phyloP scores from a whole-genome alignment of 2,797 vertebrate genomes.

The Sus cebifrons region DNA sequence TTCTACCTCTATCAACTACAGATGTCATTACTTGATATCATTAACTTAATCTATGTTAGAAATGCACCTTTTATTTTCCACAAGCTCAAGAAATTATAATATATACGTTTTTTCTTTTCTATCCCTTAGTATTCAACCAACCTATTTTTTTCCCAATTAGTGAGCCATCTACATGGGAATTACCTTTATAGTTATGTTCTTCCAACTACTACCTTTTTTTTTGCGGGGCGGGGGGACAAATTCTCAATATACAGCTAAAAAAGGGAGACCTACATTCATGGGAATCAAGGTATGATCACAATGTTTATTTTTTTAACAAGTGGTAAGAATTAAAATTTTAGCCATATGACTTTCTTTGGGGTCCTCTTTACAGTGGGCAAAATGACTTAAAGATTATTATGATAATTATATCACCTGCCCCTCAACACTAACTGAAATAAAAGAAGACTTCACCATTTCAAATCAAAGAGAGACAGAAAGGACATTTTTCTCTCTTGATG shows the following conservation, averaged over 20 bases:
- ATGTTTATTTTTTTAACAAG: conserved; percentile 14
- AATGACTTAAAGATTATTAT: conserved; percentile 72
- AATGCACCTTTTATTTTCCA: conserved; percentile 42
- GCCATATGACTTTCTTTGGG: conserved; percentile 59
- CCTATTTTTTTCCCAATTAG: conserved; percentile 59
- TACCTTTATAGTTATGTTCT: conserved; percentile 68
- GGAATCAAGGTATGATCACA: conserved; percentile 40
- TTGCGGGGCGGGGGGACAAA: neutral
- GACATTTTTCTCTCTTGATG: conserved; percentile 40
- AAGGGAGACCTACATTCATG: conserved; percentile 5
- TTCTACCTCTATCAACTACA: conserved; percentile 32
- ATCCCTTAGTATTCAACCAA: conserved; percentile 51
- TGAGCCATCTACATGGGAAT: conserved; percentile 49
- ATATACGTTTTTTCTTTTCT: conserved; percentile 60
- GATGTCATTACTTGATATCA: neutral
- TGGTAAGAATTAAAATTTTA: conserved; percentile 68
- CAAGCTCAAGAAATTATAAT: conserved; percentile 42
- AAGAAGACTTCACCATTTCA: conserved; percentile 55
- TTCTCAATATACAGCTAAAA: neutral
- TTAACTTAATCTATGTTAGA: conserved; percentile 61
- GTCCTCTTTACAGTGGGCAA: conserved; percentile 44
- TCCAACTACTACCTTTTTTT: conserved; percentile 30
- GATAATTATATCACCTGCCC: conserved; percentile 61
- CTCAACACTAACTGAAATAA: conserved; percentile 39
- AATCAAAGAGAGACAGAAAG: conserved; percentile 66